phyloP scores from a whole-genome alignment of 2,113 vertebrate species.

The Hippocampus zosterae region DNA sequence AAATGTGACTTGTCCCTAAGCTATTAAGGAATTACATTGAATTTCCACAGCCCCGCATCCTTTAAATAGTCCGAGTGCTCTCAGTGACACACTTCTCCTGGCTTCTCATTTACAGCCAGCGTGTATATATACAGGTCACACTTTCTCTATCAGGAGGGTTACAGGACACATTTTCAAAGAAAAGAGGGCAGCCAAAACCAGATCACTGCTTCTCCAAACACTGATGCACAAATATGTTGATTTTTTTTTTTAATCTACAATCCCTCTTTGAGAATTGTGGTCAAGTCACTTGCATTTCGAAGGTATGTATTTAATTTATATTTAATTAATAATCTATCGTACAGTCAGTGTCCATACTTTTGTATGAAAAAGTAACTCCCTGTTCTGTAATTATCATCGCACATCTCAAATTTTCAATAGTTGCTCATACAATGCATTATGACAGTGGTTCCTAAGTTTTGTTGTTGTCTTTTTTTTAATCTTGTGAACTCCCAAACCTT shows the following conservation, averaged over 20 bases:
- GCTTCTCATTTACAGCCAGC: slow-evolving; percentile 29
- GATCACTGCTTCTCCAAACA: slow-evolving; percentile 16
- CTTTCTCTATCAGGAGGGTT: slow-evolving; percentile 39
- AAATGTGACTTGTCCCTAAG: slow-evolving; percentile 52
- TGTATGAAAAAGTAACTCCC: neutral
- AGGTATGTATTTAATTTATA: neutral
- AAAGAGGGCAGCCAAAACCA: slow-evolving; percentile 26
- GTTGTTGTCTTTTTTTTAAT: no score
- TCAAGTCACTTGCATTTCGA: neutral
- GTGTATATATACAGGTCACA: slow-evolving; percentile 22
- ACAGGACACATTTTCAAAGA: slow-evolving; percentile 26
- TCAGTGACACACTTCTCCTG: slow-evolving; percentile 49
- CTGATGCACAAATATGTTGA: slow-evolving; percentile 4
- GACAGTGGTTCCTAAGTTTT: no score
- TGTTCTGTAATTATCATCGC: neutral
- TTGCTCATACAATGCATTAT: no score
- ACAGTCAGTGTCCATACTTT: neutral
- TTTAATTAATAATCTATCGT: neutral
- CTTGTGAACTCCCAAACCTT: no score
- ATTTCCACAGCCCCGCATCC: slow-evolving; percentile 51
- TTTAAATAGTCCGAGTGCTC: slow-evolving; percentile 57
- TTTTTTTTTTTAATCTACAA: neutral
- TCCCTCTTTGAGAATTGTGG: neutral
- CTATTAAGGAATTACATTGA: slow-evolving; percentile 50
- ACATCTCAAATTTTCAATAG: neutral